Evolutionary conservation across 2,888 invertebrate species (phyloP).

Genomic region (Scaptomyza flava): DNA sequence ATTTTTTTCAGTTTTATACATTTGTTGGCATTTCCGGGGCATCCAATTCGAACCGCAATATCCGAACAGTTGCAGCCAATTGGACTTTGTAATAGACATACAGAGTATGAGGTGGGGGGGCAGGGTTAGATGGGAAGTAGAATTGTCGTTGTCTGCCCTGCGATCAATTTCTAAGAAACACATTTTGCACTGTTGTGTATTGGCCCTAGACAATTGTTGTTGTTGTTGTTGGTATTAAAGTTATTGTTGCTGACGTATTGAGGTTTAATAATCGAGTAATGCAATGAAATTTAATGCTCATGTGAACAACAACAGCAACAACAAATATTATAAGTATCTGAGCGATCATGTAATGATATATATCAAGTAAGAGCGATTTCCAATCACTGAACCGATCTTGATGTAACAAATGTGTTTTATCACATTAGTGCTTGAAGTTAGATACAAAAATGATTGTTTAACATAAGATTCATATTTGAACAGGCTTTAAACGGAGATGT

Average conservation of each 20-base stretch:
- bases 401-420: neutral
- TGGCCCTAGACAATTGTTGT: constrained; percentile 46
- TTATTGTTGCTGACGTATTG: constrained; percentile 10
- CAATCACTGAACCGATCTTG: neutral
- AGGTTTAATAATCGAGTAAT: constrained; percentile 41
- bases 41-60: constrained; percentile 16
- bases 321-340: constrained; percentile 21
- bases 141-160: constrained; percentile 10
- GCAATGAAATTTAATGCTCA: constrained; percentile 43
- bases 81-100: constrained; percentile 23
- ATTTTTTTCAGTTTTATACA: constrained; percentile 3
- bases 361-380: neutral
- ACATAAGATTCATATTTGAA: neutral
- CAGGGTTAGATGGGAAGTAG: neutral
- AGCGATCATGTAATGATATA: constrained; percentile 24
- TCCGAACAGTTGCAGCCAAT: constrained; percentile 21
- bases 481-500: no score
- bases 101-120: neutral
- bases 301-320: constrained; percentile 36
- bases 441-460: no score
- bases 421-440: no score
- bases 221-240: constrained; percentile 9
- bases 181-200: constrained; percentile 40
- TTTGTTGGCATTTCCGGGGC: constrained; percentile 45
- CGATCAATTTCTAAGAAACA: constrained; percentile 56